Evolutionary conservation across 2,888 invertebrate species (phyloP).

Genomic region (Iselma pallidipennis): DNA sequence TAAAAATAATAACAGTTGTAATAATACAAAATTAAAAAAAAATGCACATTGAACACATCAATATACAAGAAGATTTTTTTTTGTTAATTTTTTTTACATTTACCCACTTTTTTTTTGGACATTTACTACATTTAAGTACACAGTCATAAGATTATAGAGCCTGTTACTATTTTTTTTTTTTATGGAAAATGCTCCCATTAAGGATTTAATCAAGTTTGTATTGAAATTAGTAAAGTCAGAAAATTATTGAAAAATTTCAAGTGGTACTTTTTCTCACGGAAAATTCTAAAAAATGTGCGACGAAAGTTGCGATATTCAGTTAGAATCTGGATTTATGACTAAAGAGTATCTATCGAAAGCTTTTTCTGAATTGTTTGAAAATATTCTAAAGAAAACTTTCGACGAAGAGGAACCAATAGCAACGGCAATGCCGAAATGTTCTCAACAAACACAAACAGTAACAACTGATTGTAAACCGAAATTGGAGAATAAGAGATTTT

Average conservation of each 20-base stretch:
- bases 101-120: slow-evolving; percentile 28
- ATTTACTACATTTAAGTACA: slow-evolving; percentile 32
- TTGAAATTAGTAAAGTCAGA: too few species aligned
- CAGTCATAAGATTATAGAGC: slow-evolving; percentile 25
- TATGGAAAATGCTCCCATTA: neutral
- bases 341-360: slow-evolving; percentile 42
- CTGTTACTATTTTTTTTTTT: neutral
- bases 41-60: slow-evolving; percentile 42
- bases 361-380: slow-evolving; percentile 46
- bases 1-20: slow-evolving; percentile 21
- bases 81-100: slow-evolving; percentile 15
- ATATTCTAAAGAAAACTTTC: slow-evolving; percentile 43
- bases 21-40: slow-evolving; percentile 30
- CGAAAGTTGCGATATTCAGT: neutral
- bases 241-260: too few species aligned
- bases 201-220: too few species aligned
- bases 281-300: neutral
- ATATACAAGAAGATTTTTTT: slow-evolving; percentile 17
- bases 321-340: slow-evolving; percentile 27
- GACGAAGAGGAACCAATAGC: slow-evolving; percentile 46
- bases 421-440: slow-evolving; percentile 34
- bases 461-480: neutral
- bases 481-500: slow-evolving; percentile 10
- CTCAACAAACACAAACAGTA: slow-evolving; percentile 36
- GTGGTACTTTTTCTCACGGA: neutral